Base-by-base conservation (phyloP, 2,888 invertebrate species). In the Sarcophaga subvicina region DNA sequence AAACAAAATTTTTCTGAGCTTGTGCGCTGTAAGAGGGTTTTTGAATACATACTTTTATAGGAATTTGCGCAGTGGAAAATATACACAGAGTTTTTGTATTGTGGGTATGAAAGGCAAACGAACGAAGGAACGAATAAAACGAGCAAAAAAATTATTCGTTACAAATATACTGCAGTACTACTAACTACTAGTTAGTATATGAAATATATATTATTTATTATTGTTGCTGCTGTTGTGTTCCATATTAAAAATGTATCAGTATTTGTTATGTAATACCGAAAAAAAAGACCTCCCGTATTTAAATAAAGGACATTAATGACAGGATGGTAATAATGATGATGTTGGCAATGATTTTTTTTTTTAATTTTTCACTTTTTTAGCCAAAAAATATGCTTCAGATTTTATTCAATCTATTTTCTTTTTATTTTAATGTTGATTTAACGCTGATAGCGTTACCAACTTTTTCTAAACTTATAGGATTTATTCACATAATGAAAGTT, bases 11-110 rank as follows among this genome's bases (percentile, higher is more conserved):
- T 72, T 72, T 89, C 90, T 89, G 90, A 90, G 92, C 92, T 92
- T 91, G 92, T 92, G 92, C 92, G 92, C 92, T 91, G 90, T 92
- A 90, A 90, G 91, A 91, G 92, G 91, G 90, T 92, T 92, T 92
- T 90, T 90, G 91, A 92, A 91, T 92, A 92, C 91, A 92, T 92
- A 92, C 91, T 91, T 92, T 92, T 91, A 90, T 91, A 91, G 91
- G 92, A 90, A 92, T 90, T 92, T 92, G 92, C 93, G 92, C 92
- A 92, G 90, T 92, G 92, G 90, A 91, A 84, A 80, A 84, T 81
- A 73, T 81, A 78, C 49, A 73, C 72, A 63, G 83, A 72, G 67
- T 73, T 85, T 67, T 84, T 71, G 59, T 64, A 54, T 54, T 47
- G 75, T 37, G 54, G 54, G 17, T 14, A 54, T 54, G 4, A 54